Percentiles rank a stretch among this genome's conserved stretches.
Evolutionary conservation across 2,113 vertebrate species (phyloP).

Genomic region (Chloropsis cyanopogon): DNA sequence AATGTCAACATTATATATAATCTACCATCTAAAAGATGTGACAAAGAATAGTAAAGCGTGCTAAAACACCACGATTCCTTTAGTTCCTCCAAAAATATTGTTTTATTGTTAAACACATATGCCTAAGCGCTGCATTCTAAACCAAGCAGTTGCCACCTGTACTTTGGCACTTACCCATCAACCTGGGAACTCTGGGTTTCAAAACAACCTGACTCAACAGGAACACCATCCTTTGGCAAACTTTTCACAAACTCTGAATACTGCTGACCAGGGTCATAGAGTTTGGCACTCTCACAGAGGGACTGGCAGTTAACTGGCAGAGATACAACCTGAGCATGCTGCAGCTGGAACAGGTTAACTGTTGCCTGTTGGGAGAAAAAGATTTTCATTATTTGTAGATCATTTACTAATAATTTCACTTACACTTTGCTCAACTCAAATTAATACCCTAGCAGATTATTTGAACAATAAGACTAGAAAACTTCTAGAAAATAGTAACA

Average conservation of each 20-base stretch:
- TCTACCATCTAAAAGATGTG: not conserved
- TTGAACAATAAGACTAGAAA: not conserved
- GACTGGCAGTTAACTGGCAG: constrained; percentile 88
- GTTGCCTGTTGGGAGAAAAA: constrained; percentile 79
- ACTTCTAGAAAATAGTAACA: not conserved
- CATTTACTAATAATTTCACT: not conserved
- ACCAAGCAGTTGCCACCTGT: not conserved
- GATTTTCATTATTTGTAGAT: not conserved
- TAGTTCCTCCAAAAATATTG: not conserved
- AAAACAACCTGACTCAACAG: constrained; percentile 75
- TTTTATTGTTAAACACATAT: not conserved
- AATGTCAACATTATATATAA: not conserved
- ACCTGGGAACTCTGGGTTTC: constrained; percentile 71
- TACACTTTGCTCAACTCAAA: not conserved
- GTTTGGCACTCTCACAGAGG: constrained; percentile 90
- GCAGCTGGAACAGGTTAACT: constrained; percentile 96
- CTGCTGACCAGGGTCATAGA: constrained; percentile 92
- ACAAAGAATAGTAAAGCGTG: not conserved
- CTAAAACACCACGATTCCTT: not conserved
- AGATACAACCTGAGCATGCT: constrained; percentile 88
- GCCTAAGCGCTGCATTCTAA: not conserved
- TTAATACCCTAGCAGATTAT: not conserved
- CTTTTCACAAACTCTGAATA: constrained; percentile 89
- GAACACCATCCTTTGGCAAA: constrained; percentile 76
- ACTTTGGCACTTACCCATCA: constrained; percentile 79